Evolutionary conservation across 2,113 vertebrate genomes (phyloP), one percentile per base, ranked within the genome.

Genomic region (Bos indicus): DNA sequence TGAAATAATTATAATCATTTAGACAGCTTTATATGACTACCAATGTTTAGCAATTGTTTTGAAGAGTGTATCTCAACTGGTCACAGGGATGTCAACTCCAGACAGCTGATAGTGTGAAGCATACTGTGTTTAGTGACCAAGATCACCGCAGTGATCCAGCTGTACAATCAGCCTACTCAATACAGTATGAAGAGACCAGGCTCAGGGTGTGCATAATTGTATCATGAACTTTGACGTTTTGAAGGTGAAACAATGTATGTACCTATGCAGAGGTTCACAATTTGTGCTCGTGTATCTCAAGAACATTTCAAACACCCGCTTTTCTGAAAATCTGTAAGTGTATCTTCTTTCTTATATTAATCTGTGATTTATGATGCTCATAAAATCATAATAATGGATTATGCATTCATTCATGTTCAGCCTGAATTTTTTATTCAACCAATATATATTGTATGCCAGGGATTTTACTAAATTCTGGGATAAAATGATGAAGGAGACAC

Each of bases 321-420:
- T 96, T 56, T 54, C 86, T 62, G 21, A 81, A 91, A 89, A 93
- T 36, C 10, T 88, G 82, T 82, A 7, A 54, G 91, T 33, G 21
- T 71, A 57, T 36, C 90, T 90, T n/a, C 62, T 89, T 80, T 86
- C 71, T 92, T 54, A 91, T 71, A 94, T 57, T 87, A 80, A 60
- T 71, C 48, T 92, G 16, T 93, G 95, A 94, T 93, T 95, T 95
- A 93, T 84, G 77, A 89, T 87, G 92, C 30, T 94, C 62, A 96
- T 89, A 95, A 98, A 97, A 92, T 80, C 56, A 60, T 51, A 83
- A 85, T 77, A 91, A 94, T 51, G 33, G 33, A 95, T 54, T 94
- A 92, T 48, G 30, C 13, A 60, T 89, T 78, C 48, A 33, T 88
- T 87, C 56, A 82, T 84, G 93, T 89, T 95, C 46, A 84, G 36